A percentile compares a stretch with the other conserved stretches of the same genome.
Conservation (phyloP, 1,140 invertebrate species). For the Argopecten irradians region DNA sequence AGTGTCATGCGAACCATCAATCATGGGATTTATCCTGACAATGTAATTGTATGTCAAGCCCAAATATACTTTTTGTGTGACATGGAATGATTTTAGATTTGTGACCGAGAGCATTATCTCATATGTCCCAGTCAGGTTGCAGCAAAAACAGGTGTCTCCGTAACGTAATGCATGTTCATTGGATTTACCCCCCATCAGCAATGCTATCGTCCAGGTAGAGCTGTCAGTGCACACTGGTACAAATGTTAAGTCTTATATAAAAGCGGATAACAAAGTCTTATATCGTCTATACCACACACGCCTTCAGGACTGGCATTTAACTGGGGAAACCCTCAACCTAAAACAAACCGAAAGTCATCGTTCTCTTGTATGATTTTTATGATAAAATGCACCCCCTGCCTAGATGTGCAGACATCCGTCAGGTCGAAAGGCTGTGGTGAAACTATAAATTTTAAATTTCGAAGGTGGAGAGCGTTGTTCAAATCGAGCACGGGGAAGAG, state of each 20-base stretch:
- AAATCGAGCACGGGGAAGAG: not conserved
- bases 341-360: conserved; percentile 15
- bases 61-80: not conserved
- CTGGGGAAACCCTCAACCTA: not conserved
- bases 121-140: not conserved
- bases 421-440: conserved; percentile 2
- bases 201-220: not conserved
- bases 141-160: not conserved
- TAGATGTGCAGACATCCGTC: not conserved
- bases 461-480: conserved; percentile 14
- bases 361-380: conserved; percentile 23
- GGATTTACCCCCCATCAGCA: not conserved
- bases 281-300: conserved; percentile 11
- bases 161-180: not conserved
- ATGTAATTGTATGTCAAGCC: not conserved
- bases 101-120: not conserved
- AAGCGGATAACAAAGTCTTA: not conserved
- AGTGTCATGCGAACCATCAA: not conserved
- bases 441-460: conserved; percentile 24
- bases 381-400: conserved; percentile 8
- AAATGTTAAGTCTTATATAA: not conserved
- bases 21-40: conserved; percentile 4
- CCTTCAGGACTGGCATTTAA: not conserved
- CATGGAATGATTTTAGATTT: not conserved
- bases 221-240: not conserved